phyloP scores from a whole-genome alignment of 2,888 invertebrate genomes.

The Coecobrya sp. region DNA sequence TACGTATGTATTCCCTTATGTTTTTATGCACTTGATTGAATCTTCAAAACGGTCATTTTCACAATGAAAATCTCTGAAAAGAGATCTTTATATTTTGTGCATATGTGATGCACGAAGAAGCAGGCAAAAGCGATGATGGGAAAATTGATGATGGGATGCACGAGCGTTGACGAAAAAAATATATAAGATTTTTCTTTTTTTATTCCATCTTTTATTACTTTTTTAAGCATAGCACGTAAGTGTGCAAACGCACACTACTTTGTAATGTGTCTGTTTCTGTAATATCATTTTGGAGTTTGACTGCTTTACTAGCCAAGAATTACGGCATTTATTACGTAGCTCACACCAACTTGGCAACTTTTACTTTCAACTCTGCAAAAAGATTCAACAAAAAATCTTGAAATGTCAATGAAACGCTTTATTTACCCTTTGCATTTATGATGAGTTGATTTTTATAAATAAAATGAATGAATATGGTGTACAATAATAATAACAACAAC shows the following conservation, averaged over 20 bases:
- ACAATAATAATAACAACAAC: conserved; percentile 14
- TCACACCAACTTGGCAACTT: conserved; percentile 55
- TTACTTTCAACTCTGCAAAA: conserved; percentile 66
- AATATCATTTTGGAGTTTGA: background rate
- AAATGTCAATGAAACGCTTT: conserved; percentile 67
- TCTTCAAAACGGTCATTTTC: conserved; percentile 65
- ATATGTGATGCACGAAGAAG: conserved; percentile 29
- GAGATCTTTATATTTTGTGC: conserved; percentile 9
- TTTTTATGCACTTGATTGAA: conserved; percentile 69
- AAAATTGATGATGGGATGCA: conserved; percentile 15
- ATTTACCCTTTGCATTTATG: conserved; percentile 5
- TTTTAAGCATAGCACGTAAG: background rate
- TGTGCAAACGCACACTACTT: background rate
- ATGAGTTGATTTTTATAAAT: conserved; percentile 46
- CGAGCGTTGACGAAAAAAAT: conserved; percentile 51
- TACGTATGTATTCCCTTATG: background rate
- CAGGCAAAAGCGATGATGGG: conserved; percentile 59
- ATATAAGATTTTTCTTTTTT: conserved; percentile 53
- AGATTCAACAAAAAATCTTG: conserved; percentile 16
- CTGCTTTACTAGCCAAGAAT: background rate
- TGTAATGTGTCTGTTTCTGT: background rate
- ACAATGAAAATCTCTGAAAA: conserved; percentile 37
- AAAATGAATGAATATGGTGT: conserved; percentile 21
- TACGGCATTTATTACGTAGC: conserved; percentile 61
- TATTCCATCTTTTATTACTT: conserved; percentile 33